Percentiles rank a stretch among this genome's conserved stretches.
These are phyloP conservation scores for Pocota personata DNA, from an alignment of 2,888 invertebrate genomes.

Conservation along the genomic window DNA sequence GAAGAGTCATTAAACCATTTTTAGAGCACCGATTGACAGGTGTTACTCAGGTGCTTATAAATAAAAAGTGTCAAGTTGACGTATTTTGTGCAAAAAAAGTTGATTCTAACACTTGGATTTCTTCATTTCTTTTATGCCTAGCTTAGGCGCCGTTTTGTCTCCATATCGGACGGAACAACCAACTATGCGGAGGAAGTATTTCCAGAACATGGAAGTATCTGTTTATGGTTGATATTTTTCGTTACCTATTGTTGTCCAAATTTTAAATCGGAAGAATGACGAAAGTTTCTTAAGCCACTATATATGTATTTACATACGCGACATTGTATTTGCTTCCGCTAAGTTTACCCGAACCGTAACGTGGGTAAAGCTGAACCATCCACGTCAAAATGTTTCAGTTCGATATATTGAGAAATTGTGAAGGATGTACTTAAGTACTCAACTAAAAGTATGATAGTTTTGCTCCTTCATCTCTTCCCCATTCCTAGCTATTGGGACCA, in stretches of 20 bases:
- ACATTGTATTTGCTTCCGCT: no score
- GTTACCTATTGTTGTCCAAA: background rate
- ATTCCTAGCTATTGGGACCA: no score
- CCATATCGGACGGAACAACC: background rate
- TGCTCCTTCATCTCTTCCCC: no score
- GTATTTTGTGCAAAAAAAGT: background rate
- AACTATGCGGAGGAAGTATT: background rate
- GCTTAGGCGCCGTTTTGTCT: slow-evolving; percentile 1
- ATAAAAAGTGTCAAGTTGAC: background rate
- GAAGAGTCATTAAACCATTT: slow-evolving; percentile 23
- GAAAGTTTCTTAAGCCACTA: background rate
- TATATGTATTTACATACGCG: no score
- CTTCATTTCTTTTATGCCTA: background rate
- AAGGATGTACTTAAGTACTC: no score
- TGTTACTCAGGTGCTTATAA: background rate
- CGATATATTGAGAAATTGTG: no score
- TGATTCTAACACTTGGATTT: background rate
- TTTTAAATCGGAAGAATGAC: background rate
- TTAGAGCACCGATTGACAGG: background rate
- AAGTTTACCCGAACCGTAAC: no score
- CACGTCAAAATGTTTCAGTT: no score
- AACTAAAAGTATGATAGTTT: no score
- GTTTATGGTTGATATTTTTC: background rate
- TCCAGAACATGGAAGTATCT: background rate
- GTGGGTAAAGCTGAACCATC: no score